Percentiles rank a stretch among this genome's conserved stretches.
These are phyloP conservation scores for Sebastes matsubarae DNA, from an alignment of 2,797 vertebrate species.

Conservation along the genomic window DNA sequence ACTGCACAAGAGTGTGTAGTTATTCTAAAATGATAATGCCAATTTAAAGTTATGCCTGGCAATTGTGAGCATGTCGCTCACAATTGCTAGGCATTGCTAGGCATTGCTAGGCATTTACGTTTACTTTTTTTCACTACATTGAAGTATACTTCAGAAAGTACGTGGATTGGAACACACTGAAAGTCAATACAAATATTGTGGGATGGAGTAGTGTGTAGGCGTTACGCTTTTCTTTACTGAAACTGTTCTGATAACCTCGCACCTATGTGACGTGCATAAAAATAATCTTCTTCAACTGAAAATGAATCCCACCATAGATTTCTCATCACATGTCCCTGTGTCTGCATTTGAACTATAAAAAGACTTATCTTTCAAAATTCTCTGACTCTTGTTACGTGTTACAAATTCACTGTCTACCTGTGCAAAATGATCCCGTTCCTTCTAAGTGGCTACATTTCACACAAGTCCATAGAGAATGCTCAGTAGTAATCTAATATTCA, in stretches of 20 bases:
- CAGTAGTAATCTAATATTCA: conserved; percentile 31
- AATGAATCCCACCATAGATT: too few species aligned
- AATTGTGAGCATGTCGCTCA: too few species aligned
- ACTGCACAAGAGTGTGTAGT: not conserved
- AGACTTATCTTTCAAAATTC: not conserved
- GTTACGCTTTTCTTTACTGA: too few species aligned
- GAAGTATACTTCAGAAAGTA: too few species aligned
- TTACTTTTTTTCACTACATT: too few species aligned
- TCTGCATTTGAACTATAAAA: not conserved
- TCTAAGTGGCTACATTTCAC: not conserved
- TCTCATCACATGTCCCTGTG: too few species aligned
- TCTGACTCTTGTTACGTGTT: not conserved
- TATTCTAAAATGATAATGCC: not conserved
- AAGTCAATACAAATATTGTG: not conserved
- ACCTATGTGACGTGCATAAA: not conserved
- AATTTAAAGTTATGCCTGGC: not conserved
- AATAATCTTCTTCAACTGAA: too few species aligned
- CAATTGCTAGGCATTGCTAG: too few species aligned
- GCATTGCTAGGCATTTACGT: too few species aligned
- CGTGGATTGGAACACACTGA: not conserved
- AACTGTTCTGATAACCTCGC: too few species aligned
- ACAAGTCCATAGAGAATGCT: not conserved
- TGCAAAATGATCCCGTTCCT: not conserved
- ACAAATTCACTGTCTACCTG: not conserved
- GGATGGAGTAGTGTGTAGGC: not conserved